Evolutionary conservation across 2,113 vertebrate genomes (phyloP).

Genomic region (Rhabdomys dilectus): DNA sequence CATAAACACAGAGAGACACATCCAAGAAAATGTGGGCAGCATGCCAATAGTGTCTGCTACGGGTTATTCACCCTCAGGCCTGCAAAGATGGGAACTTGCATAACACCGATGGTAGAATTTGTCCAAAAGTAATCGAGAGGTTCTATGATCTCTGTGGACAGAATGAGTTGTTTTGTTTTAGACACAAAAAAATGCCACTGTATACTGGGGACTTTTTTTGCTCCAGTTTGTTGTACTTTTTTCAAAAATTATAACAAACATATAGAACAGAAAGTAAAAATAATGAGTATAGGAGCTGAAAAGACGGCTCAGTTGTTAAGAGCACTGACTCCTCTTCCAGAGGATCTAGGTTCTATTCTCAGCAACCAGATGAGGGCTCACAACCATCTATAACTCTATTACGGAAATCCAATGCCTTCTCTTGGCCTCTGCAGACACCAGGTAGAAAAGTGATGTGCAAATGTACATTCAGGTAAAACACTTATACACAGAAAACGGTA

Average conservation of each 20-base stretch:
- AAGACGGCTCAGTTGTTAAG: background rate
- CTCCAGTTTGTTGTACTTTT: background rate
- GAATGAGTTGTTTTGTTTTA: conserved; percentile 45
- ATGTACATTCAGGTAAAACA: background rate
- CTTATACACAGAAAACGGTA: background rate
- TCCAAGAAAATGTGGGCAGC: background rate
- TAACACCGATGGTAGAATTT: background rate
- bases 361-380: background rate
- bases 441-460: background rate
- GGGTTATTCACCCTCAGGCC: background rate
- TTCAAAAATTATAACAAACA: background rate
- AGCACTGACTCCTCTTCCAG: background rate
- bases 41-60: background rate
- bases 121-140: conserved; percentile 10
- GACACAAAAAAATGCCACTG: background rate
- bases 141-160: conserved; percentile 25
- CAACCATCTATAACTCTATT: background rate
- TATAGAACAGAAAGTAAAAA: background rate
- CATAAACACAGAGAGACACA: background rate
- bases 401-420: background rate
- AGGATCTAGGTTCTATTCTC: background rate
- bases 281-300: background rate
- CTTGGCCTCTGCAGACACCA: background rate
- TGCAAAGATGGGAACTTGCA: background rate
- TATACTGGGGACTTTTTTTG: background rate